Evolutionary conservation across 2,888 invertebrate genomes (phyloP).

Genomic region (Acrobasis suavella): DNA sequence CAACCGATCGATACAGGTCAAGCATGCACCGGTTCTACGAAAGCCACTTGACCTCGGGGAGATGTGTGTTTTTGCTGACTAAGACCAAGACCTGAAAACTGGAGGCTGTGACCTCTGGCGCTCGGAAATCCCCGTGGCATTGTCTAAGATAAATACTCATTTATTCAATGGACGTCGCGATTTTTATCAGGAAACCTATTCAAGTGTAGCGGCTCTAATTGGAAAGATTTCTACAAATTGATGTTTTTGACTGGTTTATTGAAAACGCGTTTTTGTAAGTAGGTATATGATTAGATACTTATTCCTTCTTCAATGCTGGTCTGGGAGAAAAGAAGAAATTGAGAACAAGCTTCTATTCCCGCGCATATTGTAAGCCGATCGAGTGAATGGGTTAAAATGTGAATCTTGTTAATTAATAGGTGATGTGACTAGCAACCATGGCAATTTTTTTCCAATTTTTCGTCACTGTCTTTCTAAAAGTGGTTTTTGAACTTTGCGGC

Average conservation of each 20-base stretch:
- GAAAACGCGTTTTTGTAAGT: not conserved
- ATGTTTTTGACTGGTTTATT: not conserved
- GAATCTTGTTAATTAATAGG: too few species aligned
- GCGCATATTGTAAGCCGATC: too few species aligned
- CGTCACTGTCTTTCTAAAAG: too few species aligned
- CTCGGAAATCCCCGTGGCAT: constrained; percentile 32
- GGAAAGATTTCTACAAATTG: not conserved
- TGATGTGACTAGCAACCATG: too few species aligned
- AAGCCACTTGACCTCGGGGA: constrained; percentile 11
- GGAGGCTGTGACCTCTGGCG: constrained; percentile 21
- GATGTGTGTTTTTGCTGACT: constrained; percentile 10
- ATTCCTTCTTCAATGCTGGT: too few species aligned
- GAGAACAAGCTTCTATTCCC: too few species aligned
- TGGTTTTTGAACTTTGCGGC: too few species aligned
- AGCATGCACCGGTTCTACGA: not conserved
- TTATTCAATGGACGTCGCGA: not conserved
- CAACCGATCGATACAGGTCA: too few species aligned
- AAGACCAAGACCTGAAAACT: not conserved
- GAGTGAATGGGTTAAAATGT: too few species aligned
- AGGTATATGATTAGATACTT: too few species aligned
- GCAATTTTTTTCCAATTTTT: too few species aligned
- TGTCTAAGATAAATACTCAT: not conserved
- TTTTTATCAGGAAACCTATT: constrained; percentile 1
- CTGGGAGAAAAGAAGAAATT: too few species aligned
- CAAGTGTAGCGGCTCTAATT: not conserved